These are phyloP conservation scores for Pseudanteris insignis DNA, from an alignment of 2,888 invertebrate genomes.

Conservation along the genomic window DNA sequence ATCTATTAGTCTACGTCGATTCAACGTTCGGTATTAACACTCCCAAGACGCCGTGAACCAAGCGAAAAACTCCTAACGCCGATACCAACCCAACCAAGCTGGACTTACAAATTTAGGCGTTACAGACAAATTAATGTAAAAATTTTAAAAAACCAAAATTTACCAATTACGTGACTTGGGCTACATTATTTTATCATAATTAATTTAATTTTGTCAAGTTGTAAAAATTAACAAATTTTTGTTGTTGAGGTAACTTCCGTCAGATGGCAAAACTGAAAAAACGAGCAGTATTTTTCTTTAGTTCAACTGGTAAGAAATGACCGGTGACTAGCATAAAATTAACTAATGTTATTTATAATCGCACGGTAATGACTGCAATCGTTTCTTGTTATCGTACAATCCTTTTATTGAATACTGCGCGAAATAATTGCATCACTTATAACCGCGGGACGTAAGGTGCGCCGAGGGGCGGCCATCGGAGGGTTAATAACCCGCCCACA, in stretches of 20 bases:
- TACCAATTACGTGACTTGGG: too few species aligned
- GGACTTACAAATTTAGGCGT: too few species aligned
- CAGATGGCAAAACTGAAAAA: too few species aligned
- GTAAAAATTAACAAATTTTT: too few species aligned
- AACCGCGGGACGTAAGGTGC: conserved; percentile 13
- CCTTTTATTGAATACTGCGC: conserved; percentile 10
- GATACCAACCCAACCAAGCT: too few species aligned
- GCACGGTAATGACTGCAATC: conserved; percentile 13
- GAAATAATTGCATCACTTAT: conserved; percentile 12
- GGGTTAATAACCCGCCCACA: conserved; percentile 12
- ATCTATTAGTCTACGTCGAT: conserved; percentile 36
- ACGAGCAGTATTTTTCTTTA: conserved; percentile 19
- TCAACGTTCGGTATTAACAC: conserved; percentile 23
- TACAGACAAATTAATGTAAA: too few species aligned
- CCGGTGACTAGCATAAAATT: conserved; percentile 27
- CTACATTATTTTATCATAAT: too few species aligned
- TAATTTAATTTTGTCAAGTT: too few species aligned
- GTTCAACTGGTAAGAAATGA: conserved; percentile 1
- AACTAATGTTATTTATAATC: conserved; percentile 22
- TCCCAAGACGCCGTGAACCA: conserved; percentile 18
- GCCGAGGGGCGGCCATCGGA: conserved; percentile 2
- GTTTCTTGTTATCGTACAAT: conserved; percentile 23
- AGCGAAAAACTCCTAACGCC: too few species aligned
- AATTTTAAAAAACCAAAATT: too few species aligned
- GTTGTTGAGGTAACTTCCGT: too few species aligned